phyloP scores from a whole-genome alignment of 2,113 vertebrate genomes.

The Anthoscopus minutus region DNA sequence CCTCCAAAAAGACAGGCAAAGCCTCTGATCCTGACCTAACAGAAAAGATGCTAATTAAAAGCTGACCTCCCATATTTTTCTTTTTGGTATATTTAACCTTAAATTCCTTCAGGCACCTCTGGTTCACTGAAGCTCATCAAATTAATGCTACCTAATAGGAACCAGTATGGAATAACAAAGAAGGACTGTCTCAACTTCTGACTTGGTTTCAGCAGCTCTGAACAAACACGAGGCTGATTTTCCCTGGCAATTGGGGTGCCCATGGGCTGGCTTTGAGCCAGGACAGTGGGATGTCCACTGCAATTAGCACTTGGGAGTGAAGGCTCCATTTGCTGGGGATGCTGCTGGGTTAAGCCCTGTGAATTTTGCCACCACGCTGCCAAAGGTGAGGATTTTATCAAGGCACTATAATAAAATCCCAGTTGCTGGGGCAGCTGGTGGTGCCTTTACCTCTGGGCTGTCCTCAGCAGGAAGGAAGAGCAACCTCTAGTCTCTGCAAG shows the following conservation, averaged over 20 bases:
- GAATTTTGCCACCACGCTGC: not conserved
- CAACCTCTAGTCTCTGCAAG: not conserved
- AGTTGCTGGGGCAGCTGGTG: not conserved
- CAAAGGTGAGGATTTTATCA: not conserved
- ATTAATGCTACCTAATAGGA: conserved; percentile 40
- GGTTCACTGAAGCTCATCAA: conserved; percentile 29
- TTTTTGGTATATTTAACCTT: conserved; percentile 62
- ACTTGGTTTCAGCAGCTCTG: not conserved
- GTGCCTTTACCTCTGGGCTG: not conserved
- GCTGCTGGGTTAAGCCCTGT: not conserved
- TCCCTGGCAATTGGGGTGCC: not conserved
- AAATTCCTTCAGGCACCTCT: conserved; percentile 55
- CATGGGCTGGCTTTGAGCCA: not conserved
- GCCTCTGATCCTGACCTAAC: conserved; percentile 17
- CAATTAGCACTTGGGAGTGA: not conserved
- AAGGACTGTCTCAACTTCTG: not conserved
- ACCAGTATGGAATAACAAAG: conserved; percentile 15
- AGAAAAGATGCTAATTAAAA: conserved; percentile 31
- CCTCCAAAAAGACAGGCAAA: not conserved
- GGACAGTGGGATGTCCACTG: not conserved
- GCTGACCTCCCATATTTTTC: conserved; percentile 31
- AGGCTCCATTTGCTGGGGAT: not conserved
- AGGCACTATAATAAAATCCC: not conserved
- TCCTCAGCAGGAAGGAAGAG: not conserved
- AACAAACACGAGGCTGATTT: not conserved